Percentiles rank a stretch among this genome's conserved stretches.
phyloP scores from a whole-genome alignment of 2,113 vertebrate genomes.

The Nasalis larvatus region DNA sequence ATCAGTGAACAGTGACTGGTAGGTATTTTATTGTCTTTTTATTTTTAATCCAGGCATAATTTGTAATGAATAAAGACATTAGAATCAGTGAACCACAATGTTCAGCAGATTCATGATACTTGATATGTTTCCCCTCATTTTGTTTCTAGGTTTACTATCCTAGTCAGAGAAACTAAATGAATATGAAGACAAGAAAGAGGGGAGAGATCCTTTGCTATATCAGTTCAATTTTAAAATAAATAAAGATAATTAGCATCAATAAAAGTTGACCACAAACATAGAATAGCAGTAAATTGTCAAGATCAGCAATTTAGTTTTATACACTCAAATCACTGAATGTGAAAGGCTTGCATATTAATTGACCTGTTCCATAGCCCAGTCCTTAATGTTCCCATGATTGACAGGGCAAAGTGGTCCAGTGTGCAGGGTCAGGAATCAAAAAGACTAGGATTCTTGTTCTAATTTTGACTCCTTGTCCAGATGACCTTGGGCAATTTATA shows the following conservation, averaged over 20 bases:
- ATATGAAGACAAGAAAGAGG: neutral
- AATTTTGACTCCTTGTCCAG: neutral
- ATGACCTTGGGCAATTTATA: neutral
- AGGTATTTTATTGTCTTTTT: constrained; percentile 58
- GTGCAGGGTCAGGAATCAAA: neutral
- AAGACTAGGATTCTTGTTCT: neutral
- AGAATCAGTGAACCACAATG: constrained; percentile 46
- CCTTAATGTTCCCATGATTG: neutral
- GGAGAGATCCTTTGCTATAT: neutral
- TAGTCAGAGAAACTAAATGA: neutral
- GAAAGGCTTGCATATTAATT: neutral
- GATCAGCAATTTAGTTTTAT: neutral
- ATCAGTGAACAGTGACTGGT: constrained; percentile 48
- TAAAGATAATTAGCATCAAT: constrained; percentile 2
- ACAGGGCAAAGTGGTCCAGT: neutral
- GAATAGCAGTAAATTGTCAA: neutral
- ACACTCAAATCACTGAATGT: neutral
- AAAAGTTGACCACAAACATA: neutral
- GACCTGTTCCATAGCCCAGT: neutral
- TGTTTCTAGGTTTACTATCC: neutral
- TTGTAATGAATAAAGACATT: constrained; percentile 53
- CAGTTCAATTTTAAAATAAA: neutral
- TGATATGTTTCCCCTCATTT: neutral
- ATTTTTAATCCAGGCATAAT: constrained; percentile 58
- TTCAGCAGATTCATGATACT: constrained; percentile 31